Evolutionary conservation across 2,888 invertebrate genomes (phyloP), one percentile per base, ranked within the genome.

Genomic region (Hecatera dysodea): DNA sequence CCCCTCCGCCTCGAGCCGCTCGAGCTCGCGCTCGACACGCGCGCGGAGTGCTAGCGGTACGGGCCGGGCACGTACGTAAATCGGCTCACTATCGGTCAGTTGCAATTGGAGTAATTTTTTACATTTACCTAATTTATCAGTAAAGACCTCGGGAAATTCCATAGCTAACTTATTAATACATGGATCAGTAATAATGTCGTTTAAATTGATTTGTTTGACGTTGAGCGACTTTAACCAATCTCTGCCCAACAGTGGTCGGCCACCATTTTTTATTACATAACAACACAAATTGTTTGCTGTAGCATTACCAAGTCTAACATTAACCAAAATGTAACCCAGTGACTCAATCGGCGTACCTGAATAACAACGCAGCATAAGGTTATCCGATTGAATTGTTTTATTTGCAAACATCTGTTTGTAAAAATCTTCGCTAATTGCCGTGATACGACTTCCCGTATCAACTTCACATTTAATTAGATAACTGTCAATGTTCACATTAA

Each of bases 31-130:
- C 42, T 63, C 52, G 5, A 63, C 52, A 12, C 33, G 52, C 8
- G 48, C 33, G 27, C 63, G 64, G 17, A 64, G 36, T 12, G 64
- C 64, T 36, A 64, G 50, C 33, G 64, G 64, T 27, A 27, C 59
- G 42, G 44, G 59, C 1, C 44, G 19, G 9, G 59, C 44, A 19
- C 27, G 44, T 12, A 27, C 44, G 19, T 39, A 46, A 5, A 46
- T n/a, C 4, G 44, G 44, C 44, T 44, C 46, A 9, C 22, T 22
- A 46, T 46, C 6, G 1, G 46, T 22, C 46, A 22, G 44, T 46
- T 46, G 44, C 44, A 46, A 46, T n/a, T 46, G 44, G 44, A 46
- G 44, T n/a, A 46, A 46, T 46, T 46, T 46, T 46, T 46, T 46
- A 46, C 44, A 46, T 19, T n/a, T 46, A n/a, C 44, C 44, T n/a